Evolutionary conservation across 2,888 invertebrate genomes (phyloP), one percentile per base, ranked within the genome.

Genomic region (Chalcosyrphus nemorum): DNA sequence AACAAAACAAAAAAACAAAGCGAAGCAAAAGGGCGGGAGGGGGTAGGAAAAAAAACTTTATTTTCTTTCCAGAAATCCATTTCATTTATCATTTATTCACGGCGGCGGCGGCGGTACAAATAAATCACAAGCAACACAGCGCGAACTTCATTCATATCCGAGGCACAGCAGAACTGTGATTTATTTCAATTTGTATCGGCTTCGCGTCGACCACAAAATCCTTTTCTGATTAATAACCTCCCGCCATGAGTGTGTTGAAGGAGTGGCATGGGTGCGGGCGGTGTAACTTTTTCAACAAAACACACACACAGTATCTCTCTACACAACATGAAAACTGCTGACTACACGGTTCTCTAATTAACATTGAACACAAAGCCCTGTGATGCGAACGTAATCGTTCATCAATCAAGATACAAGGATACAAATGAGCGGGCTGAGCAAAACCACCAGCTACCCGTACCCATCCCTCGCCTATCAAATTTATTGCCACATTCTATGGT

Each of bases 181-280:
- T 74, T 59, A 78, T 72, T 65, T 72, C 72, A 78, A 78, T 78
- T 78, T 78, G 65, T 66, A 65, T 65, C 47, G 57, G 57, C 47
- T 72, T 59, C 63, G 29, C 56, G 71, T 78, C 66, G 45, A 54
- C 80, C 80, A 45, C 66, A 74, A 66, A 52, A 59, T 72, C 59
- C 71, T 74, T 52, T 35, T 32, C n/a, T 59, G 61, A 56, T 63
- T 70, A 70, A 70, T 70, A 70, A 38, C 57, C 35, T n/a, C 24
- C 4, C 15, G 7, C 17, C 45, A 29, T 45, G 11, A 45, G 45
- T 21, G 17, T 54, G 29, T 2, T 15, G 32, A 11, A 7, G 1
- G 11, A 3, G 7, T 1, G 43, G 17, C 15, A 6, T 2, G 9
- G 9, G n/a, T n/a, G n/a, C 19, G 11, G 45, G 9, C 15, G 43